Evolutionary conservation across 1,140 invertebrate genomes (phyloP).

Genomic region (Zaprionus lachaisei): DNA sequence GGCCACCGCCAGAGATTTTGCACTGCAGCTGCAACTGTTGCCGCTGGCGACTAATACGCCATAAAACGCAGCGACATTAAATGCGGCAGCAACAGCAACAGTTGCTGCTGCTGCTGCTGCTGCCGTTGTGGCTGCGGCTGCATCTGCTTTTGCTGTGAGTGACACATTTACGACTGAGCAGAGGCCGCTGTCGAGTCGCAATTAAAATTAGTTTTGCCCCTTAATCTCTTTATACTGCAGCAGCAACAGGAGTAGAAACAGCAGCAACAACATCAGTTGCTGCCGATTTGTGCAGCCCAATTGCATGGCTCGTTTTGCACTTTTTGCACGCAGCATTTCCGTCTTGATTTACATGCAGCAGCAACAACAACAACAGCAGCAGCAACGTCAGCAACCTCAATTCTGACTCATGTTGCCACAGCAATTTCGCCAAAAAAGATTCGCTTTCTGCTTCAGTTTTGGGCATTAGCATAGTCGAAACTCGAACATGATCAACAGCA

Average conservation of each 20-base stretch:
- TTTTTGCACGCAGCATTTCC: slow-evolving; percentile 79
- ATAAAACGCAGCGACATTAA: slow-evolving; percentile 53
- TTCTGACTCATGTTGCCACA: slow-evolving; percentile 2
- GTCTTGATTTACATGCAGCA: slow-evolving; percentile 70
- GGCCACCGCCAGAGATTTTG: slow-evolving; percentile 69
- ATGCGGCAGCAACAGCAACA: slow-evolving; percentile 13
- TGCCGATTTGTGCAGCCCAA: slow-evolving; percentile 71
- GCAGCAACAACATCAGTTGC: slow-evolving; percentile 29
- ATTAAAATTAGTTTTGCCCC: slow-evolving; percentile 81
- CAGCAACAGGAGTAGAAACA: slow-evolving; percentile 31
- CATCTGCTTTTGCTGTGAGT: slow-evolving; percentile 51
- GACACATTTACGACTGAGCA: slow-evolving; percentile 76
- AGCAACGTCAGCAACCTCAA: neutral
- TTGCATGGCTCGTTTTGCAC: slow-evolving; percentile 77
- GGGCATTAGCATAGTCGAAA: neutral
- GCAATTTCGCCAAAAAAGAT: neutral
- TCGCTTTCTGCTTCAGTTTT: slow-evolving; percentile 18
- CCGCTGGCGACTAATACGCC: slow-evolving; percentile 58
- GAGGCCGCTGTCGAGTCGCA: slow-evolving; percentile 40
- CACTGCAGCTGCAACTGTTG: slow-evolving; percentile 13
- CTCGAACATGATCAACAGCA: slow-evolving; percentile 4
- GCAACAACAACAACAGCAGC: neutral
- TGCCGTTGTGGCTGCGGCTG: neutral
- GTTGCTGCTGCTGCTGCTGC: neutral
- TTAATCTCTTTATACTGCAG: slow-evolving; percentile 76